Percentiles rank a stretch among this genome's conserved stretches.
Evolutionary conservation across 2,888 invertebrate genomes (phyloP).

Genomic region (Mimas tiliae): DNA sequence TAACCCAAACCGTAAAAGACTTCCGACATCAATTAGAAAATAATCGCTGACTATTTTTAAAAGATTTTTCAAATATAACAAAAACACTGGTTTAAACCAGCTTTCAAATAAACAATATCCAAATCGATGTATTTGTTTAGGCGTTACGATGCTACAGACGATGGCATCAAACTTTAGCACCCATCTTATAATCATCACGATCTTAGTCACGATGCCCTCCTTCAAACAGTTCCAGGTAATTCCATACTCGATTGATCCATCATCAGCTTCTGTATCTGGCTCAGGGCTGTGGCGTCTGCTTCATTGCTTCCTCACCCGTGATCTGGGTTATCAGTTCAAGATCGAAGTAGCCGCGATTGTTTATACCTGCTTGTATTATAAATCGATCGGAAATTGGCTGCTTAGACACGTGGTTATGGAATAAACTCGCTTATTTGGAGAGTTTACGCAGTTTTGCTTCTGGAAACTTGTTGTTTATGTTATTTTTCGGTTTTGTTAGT

Average conservation of each 20-base stretch:
- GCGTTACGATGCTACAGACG: no score
- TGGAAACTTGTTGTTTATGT: no score
- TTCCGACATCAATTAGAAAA: no score
- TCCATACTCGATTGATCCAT: background rate
- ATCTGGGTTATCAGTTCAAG: constrained; percentile 36
- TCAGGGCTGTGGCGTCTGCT: constrained; percentile 24
- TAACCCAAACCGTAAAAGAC: no score
- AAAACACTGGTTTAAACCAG: no score
- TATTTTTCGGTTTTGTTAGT: no score
- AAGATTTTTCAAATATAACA: no score
- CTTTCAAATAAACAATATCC: no score
- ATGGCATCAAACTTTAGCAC: no score
- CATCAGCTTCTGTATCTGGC: constrained; percentile 4
- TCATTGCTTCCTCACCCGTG: constrained; percentile 32
- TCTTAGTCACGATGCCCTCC: background rate
- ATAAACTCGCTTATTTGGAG: background rate
- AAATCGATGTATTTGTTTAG: no score
- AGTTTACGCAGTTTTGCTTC: no score
- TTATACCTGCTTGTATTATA: constrained; percentile 27
- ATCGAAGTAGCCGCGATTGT: constrained; percentile 21
- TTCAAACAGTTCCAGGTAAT: background rate
- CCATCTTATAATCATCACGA: background rate
- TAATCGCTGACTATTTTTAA: no score
- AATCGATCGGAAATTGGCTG: constrained; percentile 23
- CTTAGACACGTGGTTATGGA: background rate